Base-by-base conservation (phyloP, 2,888 invertebrate genomes). In the Prenolepis imparis region DNA sequence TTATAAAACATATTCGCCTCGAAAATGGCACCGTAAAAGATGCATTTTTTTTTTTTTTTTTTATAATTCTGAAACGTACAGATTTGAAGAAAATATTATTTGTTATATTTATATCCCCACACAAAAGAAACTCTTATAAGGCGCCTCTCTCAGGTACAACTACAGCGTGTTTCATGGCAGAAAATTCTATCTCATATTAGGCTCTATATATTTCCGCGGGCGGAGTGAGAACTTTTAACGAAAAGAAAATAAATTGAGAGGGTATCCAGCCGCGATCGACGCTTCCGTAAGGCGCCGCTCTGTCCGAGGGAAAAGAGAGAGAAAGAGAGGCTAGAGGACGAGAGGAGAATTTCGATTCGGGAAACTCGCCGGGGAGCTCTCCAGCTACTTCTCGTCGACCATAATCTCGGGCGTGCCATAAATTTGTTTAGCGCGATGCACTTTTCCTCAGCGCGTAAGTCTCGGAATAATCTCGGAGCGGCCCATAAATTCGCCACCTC, bases 361-460 rank as follows among this genome's bases (percentile, higher is more conserved):
- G 52, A 75, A 81, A 75, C 52, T 74, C 73, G 61, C 75, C 48
- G 63, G 52, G 75, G 81, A 52, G 81, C 73, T 75, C 74, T 52
- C 63, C 52, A 52, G 39, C 81, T 59, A 70, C 78, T 72, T 72
- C 59, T 72, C 81, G 75, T 81, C 81, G 74, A 36, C 67, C 73
- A 81, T 81, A 81, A 81, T 81, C 81, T 81, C 81, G 75, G 36
- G 81, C 63, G 81, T 81, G 63, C 81, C 81, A 81, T 81, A 81
- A 81, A 81, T 81, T 81, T 63, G 73, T 81, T 74, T 73, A 74
- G 57, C 74, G 81, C 61, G 63, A 81, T 81, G 81, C 81, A 81
- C 81, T 74, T 81, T 75, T 81, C 63, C 74, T 81, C 75, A 70
- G 81, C 81, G 80, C 61, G 61, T 81, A 81, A 81, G 73, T 81